phyloP scores from a whole-genome alignment of 37 sponge, comb jelly and placozoan species.

The Bolinopsis microptera region DNA sequence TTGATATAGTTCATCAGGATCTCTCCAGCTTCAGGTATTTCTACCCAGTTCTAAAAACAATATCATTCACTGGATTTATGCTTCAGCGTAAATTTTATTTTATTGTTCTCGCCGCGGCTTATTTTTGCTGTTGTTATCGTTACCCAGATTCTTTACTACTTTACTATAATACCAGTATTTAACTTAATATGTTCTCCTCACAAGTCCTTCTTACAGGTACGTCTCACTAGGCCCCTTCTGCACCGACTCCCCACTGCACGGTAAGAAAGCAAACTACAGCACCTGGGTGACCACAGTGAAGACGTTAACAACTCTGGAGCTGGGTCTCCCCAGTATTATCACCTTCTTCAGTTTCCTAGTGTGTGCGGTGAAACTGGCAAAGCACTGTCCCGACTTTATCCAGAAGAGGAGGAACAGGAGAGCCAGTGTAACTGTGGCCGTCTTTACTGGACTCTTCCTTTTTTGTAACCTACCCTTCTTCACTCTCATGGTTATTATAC shows the following conservation, averaged over 20 bases:
- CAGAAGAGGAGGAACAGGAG: neutral
- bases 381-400: neutral
- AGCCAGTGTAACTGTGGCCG: neutral
- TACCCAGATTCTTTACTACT: too few species aligned
- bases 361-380: neutral
- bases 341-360: conserved; percentile 10
- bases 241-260: neutral
- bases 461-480: conserved; percentile 41
- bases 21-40: neutral
- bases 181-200: neutral
- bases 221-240: neutral
- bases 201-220: neutral
- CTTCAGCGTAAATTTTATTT: too few species aligned
- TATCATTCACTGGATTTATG: too few species aligned
- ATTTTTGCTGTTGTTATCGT: too few species aligned
- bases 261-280: neutral
- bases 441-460: neutral
- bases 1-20: neutral
- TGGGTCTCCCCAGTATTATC: neutral
- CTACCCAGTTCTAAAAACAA: too few species aligned
- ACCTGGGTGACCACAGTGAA: neutral
- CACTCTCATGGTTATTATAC: conserved; percentile 11
- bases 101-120: too few species aligned
- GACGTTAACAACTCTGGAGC: neutral
- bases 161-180: too few species aligned